Conservation (phyloP, 2,888 invertebrate genomes). For the Ptilodon capucinus region DNA sequence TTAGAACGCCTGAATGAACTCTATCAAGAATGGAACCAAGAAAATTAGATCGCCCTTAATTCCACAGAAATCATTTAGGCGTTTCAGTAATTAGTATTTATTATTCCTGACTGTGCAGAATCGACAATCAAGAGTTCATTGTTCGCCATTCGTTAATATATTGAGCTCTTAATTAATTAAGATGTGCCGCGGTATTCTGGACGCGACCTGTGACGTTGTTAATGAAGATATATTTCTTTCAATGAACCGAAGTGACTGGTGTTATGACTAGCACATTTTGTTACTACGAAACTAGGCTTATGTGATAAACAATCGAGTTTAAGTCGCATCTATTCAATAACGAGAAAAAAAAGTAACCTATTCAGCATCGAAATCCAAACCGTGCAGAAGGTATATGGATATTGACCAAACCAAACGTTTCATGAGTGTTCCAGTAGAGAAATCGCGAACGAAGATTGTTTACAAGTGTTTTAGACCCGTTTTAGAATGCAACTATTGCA, state of each 20-base stretch:
- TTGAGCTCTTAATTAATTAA: conserved; percentile 1
- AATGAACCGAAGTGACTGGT: neutral
- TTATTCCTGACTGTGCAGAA: conserved; percentile 1
- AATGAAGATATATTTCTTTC: neutral
- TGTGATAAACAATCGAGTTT: too few species aligned
- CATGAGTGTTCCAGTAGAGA: too few species aligned
- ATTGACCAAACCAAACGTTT: too few species aligned
- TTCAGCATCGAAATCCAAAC: too few species aligned
- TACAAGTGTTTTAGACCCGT: too few species aligned
- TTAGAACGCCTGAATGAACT: too few species aligned
- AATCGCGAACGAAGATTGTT: too few species aligned
- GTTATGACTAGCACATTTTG: neutral
- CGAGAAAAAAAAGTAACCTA: too few species aligned
- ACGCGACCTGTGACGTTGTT: neutral
- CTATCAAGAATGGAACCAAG: neutral
- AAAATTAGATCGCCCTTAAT: neutral
- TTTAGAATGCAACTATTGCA: too few species aligned
- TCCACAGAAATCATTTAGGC: neutral
- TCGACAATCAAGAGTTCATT: conserved; percentile 1
- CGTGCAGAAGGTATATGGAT: too few species aligned
- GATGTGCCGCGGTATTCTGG: conserved; percentile 2
- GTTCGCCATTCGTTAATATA: conserved; percentile 1
- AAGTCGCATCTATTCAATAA: too few species aligned
- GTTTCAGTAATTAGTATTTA: neutral
- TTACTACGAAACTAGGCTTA: neutral